These are phyloP conservation scores for Ophion ventricosus DNA, from an alignment of 2,888 invertebrate species.

Conservation along the genomic window DNA sequence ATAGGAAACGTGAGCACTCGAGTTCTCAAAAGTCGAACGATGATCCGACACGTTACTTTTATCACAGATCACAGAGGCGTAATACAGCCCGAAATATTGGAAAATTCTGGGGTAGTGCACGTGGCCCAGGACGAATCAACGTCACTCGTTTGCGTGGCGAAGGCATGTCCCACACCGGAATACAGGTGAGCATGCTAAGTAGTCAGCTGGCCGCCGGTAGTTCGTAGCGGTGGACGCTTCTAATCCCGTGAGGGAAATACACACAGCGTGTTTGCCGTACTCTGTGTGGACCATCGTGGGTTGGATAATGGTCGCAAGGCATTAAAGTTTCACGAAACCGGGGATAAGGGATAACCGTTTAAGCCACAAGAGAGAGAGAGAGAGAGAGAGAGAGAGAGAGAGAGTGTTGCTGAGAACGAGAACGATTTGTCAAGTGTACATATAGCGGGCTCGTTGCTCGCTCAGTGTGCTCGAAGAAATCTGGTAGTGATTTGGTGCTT, in stretches of 20 bases:
- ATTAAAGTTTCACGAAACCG: constrained; percentile 70
- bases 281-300: constrained; percentile 27
- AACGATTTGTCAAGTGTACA: constrained; percentile 45
- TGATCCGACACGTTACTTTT: not conserved
- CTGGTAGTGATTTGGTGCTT: constrained; percentile 53
- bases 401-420: constrained; percentile 54
- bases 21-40: not conserved
- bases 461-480: constrained; percentile 53
- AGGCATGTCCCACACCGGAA: constrained; percentile 91
- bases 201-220: not conserved
- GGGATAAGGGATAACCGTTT: constrained; percentile 56
- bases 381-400: too few relatives aligned
- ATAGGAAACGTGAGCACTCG: not conserved
- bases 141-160: constrained; percentile 91
- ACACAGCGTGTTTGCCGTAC: not conserved
- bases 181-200: constrained; percentile 86
- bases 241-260: constrained; percentile 46
- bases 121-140: constrained; percentile 90
- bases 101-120: constrained; percentile 88
- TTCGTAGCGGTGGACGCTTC: constrained; percentile 1
- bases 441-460: not conserved
- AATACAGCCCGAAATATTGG: constrained; percentile 89
- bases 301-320: constrained; percentile 67
- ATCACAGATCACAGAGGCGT: constrained; percentile 89
- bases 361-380: too few relatives aligned